Base-by-base conservation (phyloP, 2,113 vertebrate genomes). In the Epinephelus fuscoguttatus region DNA sequence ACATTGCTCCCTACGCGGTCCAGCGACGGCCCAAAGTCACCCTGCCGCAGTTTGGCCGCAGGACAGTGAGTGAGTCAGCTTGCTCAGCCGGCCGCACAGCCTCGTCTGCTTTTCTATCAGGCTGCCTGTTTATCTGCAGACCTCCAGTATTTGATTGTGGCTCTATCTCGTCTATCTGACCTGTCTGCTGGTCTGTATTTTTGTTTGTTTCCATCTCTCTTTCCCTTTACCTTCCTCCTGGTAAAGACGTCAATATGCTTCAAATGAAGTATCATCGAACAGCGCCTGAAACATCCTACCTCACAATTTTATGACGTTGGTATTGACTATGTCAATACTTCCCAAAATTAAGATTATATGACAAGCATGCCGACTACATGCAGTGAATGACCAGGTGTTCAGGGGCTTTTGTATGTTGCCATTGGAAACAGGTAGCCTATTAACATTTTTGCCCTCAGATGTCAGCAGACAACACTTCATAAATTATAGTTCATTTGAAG, bases 11-110 rank as follows among this genome's bases (percentile, higher is more conserved):
- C 47, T 42, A 14, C 14, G 42, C 66, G 70, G 82, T 52, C 57
- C 59, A 49, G 40, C 45, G 18, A 75, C 30, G 17, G 71, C 64
- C 75, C 75, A 84, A 73, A 81, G 83, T 91, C 82, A 81, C 49
- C 69, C 74, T 82, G 67, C 83, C 87, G 77, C 57, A 82, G 81
- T 75, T 75, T 91, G 87, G 84, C 88, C 10, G 40, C 71, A 75
- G 84, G 89, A 92, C 84, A 86, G 75, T 27, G 64, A 80, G 64
- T 90, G 91, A 92, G 85, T 92, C 89, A 86, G 88, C 74, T 23
- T 77, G 66, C 81, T 86, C 73, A 80, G 80, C 37, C 55, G 74
- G 70, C 63, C 70, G 45, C 57, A 56, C 53, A 70, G 62, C 12
- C 23, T 42, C 75, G 70, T 87, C 71, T 87, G 88, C 67, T 82